Base-by-base conservation (phyloP, 1,140 invertebrate genomes). In the Diabrotica undecimpunctata region DNA sequence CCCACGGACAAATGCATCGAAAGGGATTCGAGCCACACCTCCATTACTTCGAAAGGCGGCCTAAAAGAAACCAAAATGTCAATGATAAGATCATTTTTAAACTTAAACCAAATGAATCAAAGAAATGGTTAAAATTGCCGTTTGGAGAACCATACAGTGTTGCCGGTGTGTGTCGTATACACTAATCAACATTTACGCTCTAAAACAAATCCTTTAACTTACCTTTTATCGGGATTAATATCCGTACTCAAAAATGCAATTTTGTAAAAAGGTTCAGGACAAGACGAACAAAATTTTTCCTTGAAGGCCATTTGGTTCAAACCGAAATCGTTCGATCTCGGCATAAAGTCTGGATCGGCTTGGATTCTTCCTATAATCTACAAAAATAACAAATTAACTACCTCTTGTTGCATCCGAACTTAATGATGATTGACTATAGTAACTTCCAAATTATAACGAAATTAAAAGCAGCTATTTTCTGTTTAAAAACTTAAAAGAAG, bases 331-430 rank as follows among this genome's bases (percentile, higher is more conserved):
- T 88, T 87, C 0, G 92, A 93, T 37, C 94, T 83, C 0, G 95
- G 94, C 64, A 97, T 80, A 74, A 89, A 94, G 76, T 97, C 95
- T 0, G 95, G 95, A 82, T 97, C 95, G 0, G 95, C 95, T 63
- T 93, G 90, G 2, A 97, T 93, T 53, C 95, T 84, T 0, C 94
- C 94, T 75, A 97, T 97, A 60, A 97, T 94, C 88, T 94, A 72
- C 0, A 71, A 79, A 65, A 64, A 64, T 57, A 53, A 51, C 7
- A 37, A 9, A 10, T 35, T 62, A 25, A 25, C 25, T 25, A 25
- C 4, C 4, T 25, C 25, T n/a, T n/a, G n/a, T n/a, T n/a, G n/a
- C n/a, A n/a, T n/a, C n/a, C n/a, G n/a, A n/a, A n/a, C n/a, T n/a
- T n/a, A n/a, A n/a, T n/a, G n/a, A n/a, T n/a, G n/a, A n/a, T n/a